Percentiles rank a stretch among this genome's conserved stretches.
Evolutionary conservation across 1,140 invertebrate genomes (phyloP).

Genomic region (Onthophagus taurus): DNA sequence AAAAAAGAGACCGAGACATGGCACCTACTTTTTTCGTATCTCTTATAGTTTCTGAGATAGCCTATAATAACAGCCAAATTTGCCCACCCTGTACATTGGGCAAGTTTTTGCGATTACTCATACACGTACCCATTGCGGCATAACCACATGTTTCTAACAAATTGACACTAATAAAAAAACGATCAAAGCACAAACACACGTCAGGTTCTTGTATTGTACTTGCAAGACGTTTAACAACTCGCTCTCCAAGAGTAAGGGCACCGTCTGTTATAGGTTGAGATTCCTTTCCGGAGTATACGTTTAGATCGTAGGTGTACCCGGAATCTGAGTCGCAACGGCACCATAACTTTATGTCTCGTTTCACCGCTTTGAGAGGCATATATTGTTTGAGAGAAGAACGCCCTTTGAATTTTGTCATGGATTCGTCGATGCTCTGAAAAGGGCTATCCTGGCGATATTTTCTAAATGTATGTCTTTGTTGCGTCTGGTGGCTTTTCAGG

Average conservation of each 20-base stretch:
- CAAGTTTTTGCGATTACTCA: slow-evolving; percentile 17
- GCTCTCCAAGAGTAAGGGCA: slow-evolving; percentile 7
- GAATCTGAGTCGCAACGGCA: not conserved
- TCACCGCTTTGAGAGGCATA: slow-evolving; percentile 23
- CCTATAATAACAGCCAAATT: too few species aligned
- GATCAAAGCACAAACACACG: slow-evolving; percentile 18
- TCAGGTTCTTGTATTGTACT: slow-evolving; percentile 12
- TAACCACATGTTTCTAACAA: slow-evolving; percentile 2
- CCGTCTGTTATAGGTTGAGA: not conserved
- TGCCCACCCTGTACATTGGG: slow-evolving; percentile 10
- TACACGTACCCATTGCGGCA: slow-evolving; percentile 16
- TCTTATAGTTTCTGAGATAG: too few species aligned
- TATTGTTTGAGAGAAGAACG: slow-evolving; percentile 20
- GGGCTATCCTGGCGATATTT: not conserved
- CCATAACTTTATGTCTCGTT: slow-evolving; percentile 25
- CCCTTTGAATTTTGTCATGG: not conserved
- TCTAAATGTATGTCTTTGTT: not conserved
- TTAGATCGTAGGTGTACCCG: slow-evolving; percentile 1
- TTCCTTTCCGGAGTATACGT: not conserved
- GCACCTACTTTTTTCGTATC: too few species aligned
- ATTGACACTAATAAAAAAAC: slow-evolving; percentile 14
- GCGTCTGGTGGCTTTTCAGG: not conserved
- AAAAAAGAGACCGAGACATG: too few species aligned
- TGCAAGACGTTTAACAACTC: slow-evolving; percentile 15
- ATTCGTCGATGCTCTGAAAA: not conserved